Evolutionary conservation across 2,113 vertebrate species (phyloP).

Genomic region (Oplegnathus fasciatus): DNA sequence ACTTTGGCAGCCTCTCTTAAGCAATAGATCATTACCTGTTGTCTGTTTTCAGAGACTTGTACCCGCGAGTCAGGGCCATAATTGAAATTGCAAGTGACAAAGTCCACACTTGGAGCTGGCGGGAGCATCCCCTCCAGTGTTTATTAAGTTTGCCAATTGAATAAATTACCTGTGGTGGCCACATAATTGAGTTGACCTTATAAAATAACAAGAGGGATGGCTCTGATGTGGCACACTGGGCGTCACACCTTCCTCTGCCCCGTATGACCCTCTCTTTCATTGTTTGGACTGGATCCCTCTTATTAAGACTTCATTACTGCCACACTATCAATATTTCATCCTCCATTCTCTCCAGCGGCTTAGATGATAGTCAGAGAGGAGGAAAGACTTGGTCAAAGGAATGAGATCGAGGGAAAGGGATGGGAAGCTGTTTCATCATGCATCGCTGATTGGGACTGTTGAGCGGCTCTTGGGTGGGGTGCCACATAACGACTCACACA

Average conservation of each 20-base stretch:
- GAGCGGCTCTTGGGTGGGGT: conserved; percentile 4
- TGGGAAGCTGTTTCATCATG: conserved; percentile 51
- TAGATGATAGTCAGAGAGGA: conserved; percentile 38
- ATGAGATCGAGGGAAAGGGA: conserved; percentile 33
- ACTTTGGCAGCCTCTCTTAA: conserved; percentile 51
- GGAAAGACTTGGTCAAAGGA: conserved; percentile 56
- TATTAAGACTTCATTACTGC: conserved; percentile 74
- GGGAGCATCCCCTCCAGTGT: conserved; percentile 63
- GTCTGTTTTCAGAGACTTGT: conserved; percentile 62
- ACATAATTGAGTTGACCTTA: conserved; percentile 84
- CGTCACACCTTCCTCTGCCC: conserved; percentile 43
- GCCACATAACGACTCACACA: conserved; percentile 17
- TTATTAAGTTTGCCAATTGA: conserved; percentile 81
- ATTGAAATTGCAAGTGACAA: conserved; percentile 80
- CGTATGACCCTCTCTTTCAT: conserved; percentile 47
- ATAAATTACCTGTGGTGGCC: conserved; percentile 75
- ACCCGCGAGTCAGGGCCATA: conserved; percentile 56
- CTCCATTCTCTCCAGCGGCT: conserved; percentile 22
- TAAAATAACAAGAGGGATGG: conserved; percentile 78
- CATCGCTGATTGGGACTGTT: conserved; percentile 6
- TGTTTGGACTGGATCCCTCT: conserved; percentile 63
- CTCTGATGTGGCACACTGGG: conserved; percentile 58
- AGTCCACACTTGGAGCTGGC: conserved; percentile 53
- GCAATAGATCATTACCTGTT: conserved; percentile 79
- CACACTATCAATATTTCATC: conserved; percentile 68